Evolutionary conservation across 2,797 vertebrate species (phyloP).

Genomic region (Gymnothorax reevesii): DNA sequence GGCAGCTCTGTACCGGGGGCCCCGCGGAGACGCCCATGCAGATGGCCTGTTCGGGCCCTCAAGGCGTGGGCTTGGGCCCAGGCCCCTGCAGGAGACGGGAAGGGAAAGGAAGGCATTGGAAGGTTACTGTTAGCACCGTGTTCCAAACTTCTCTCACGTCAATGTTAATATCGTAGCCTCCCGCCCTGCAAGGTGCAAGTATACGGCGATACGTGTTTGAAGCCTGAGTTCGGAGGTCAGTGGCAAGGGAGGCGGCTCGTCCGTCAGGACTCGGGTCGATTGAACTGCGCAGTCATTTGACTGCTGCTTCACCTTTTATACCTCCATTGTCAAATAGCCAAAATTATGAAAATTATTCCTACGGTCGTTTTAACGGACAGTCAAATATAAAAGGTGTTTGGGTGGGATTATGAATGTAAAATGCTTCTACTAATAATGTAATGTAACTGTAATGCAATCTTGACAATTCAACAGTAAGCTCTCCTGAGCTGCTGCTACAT

Average conservation of each 20-base stretch:
- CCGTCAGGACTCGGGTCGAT: neutral
- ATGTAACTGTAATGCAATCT: neutral
- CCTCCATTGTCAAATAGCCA: neutral
- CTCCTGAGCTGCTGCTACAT: neutral
- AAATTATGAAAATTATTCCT: too few species aligned
- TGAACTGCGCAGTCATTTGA: neutral
- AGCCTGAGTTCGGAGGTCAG: neutral
- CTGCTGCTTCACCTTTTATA: slow-evolving; percentile 4
- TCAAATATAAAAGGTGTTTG: neutral
- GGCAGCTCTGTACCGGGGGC: neutral
- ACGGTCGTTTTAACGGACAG: neutral
- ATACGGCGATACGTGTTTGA: neutral
- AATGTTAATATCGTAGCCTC: neutral
- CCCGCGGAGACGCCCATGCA: neutral
- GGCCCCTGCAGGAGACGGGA: neutral
- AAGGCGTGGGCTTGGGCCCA: neutral
- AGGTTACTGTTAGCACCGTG: neutral
- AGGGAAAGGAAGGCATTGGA: neutral
- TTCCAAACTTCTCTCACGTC: slow-evolving; percentile 14
- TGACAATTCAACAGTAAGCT: neutral
- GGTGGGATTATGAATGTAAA: neutral
- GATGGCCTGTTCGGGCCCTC: neutral
- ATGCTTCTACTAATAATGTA: neutral
- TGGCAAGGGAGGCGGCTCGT: neutral
- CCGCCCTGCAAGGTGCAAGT: neutral